Evolutionary conservation across 2,113 vertebrate species (phyloP).

Genomic region (Coptodon rendalli): DNA sequence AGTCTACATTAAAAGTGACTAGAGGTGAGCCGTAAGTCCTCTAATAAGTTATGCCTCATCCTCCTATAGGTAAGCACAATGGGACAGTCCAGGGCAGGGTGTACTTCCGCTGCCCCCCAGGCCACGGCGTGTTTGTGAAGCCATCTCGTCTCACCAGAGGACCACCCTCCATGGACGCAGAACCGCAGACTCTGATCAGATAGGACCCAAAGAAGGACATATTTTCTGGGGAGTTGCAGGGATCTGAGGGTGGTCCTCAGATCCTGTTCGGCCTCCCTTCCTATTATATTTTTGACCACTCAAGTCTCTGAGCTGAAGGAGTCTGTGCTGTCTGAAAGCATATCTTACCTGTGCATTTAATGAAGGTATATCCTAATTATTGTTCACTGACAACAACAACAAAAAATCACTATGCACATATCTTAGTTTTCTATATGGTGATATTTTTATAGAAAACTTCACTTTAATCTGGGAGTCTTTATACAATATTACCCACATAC

Average conservation of each 20-base stretch:
- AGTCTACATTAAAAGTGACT: background rate
- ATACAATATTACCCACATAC: conserved; percentile 46
- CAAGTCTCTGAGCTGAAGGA: background rate
- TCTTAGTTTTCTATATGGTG: conserved; percentile 44
- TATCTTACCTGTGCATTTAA: conserved; percentile 42
- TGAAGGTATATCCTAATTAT: conserved; percentile 41
- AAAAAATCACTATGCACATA: conserved; percentile 61
- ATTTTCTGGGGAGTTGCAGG: background rate
- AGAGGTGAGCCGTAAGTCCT: background rate
- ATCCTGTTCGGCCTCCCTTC: background rate
- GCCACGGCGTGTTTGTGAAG: conserved; percentile 78
- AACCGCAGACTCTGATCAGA: conserved; percentile 64
- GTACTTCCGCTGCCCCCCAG: conserved; percentile 79
- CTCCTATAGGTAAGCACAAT: conserved; percentile 78
- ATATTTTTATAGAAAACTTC: conserved; percentile 59
- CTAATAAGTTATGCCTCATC: background rate
- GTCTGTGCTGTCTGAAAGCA: conserved; percentile 15
- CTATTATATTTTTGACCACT: background rate
- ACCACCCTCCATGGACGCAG: conserved; percentile 58
- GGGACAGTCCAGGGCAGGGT: conserved; percentile 80
- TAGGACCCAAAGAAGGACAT: conserved; percentile 50
- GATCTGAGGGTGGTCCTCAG: background rate
- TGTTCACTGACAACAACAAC: conserved; percentile 33
- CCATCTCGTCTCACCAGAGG: conserved; percentile 75
- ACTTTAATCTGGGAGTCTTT: conserved; percentile 34